Base-by-base conservation (phyloP, 2,113 vertebrate genomes). In the Melanotaenia duboulayi region DNA sequence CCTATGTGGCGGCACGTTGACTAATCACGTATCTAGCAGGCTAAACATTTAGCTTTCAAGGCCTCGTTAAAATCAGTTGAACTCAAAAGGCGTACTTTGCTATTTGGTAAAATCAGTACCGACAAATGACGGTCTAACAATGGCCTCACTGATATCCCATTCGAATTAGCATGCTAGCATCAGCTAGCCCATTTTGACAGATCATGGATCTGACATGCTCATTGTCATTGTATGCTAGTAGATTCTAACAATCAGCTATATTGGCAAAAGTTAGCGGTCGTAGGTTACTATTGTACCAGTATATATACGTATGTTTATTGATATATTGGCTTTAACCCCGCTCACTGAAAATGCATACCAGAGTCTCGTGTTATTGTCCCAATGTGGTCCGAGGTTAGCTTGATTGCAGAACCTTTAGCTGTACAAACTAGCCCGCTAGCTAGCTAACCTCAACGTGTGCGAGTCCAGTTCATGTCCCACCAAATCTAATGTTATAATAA, bases 1-100 rank as follows among this genome's bases (percentile, higher is more conserved):
- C 88, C 91, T 93, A 89, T 87, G 92, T 90, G 93, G 93, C 93
- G 92, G 91, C 94, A 92, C 92, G 91, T 91, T 93, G 92, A 85
- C 91, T 85, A 74, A 87, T 82, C 84, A 87, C 83, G 83, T 84
- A 85, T 61, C 72, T n/a, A 76, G 82, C 59, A 23, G 44, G 84
- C 83, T 84, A 65, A 67, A 68, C 32, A 37, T 61, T 22, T 82
- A 76, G 68, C 86, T 35, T 35, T 3, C 39, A 37, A 42, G 72
- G 84, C 86, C 86, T 81, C 42, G 61, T 16, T 64, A 8, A 16
- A 44, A 73, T 1, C 6, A 24, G 32, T 42, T 50, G 10, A 42
- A 79, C 32, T 23, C 4, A 2, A 32, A 57, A 59, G 60, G 16
- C 11, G 0, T 11, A 19, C 7, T 74, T 62, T 46, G 42, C n/a